These are phyloP conservation scores for Caenorhabditis sp. DNA, from an alignment of 2,888 invertebrate species.

Conservation along the genomic window DNA sequence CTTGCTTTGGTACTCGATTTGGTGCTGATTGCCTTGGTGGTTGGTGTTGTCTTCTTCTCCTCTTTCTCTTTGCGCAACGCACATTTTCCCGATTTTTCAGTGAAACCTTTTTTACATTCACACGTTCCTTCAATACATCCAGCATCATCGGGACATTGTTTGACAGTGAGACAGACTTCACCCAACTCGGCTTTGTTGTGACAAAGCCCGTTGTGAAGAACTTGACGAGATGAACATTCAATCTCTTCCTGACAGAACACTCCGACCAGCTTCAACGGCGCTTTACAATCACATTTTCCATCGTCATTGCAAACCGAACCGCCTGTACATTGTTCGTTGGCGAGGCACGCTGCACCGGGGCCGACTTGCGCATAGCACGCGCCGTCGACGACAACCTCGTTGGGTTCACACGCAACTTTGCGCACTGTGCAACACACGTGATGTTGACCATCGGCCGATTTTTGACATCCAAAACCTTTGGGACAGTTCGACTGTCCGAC, in stretches of 20 bases:
- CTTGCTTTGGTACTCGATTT: background rate
- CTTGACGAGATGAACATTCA: conserved; percentile 41
- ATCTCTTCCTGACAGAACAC: conserved; percentile 49
- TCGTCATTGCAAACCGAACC: conserved; percentile 48
- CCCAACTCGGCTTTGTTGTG: conserved; percentile 42
- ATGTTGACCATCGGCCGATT: conserved; percentile 30
- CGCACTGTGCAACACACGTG: conserved; percentile 49
- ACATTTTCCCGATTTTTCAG: conserved; percentile 50
- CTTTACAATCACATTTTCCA: conserved; percentile 47
- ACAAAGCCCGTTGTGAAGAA: conserved; percentile 44
- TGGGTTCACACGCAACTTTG: conserved; percentile 36
- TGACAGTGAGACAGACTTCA: conserved; percentile 38
- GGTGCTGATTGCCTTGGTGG: background rate
- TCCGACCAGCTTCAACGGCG: conserved; percentile 44
- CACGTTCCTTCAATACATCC: conserved; percentile 49
- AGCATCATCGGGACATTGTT: conserved; percentile 47
- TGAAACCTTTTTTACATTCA: conserved; percentile 49
- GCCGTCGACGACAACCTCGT: conserved; percentile 53
- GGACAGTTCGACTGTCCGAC: conserved; percentile 56
- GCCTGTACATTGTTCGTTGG: conserved; percentile 53
- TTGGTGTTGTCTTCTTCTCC: conserved; percentile 8
- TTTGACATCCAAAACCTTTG: conserved; percentile 49
- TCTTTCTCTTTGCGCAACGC: conserved; percentile 10
- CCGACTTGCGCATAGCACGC: conserved; percentile 38
- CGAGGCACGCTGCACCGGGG: conserved; percentile 45